These are phyloP conservation scores for Hydraecia micacea DNA, from an alignment of 2,888 invertebrate genomes.

Conservation along the genomic window DNA sequence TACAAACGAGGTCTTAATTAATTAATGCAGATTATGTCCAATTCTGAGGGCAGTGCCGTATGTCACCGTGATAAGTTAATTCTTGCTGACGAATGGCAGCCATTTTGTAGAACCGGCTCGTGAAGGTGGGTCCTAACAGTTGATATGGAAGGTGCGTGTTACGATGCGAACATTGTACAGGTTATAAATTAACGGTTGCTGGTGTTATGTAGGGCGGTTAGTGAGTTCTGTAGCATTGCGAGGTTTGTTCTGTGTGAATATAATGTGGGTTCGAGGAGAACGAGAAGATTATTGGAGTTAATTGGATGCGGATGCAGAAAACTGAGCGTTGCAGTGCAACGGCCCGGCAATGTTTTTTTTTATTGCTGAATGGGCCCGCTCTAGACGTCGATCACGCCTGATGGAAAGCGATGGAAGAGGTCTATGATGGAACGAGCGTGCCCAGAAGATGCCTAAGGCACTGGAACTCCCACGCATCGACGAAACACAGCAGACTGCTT, in stretches of 20 bases:
- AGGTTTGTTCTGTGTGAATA: background rate
- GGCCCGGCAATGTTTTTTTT: background rate
- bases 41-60: constrained; percentile 60
- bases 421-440: no score
- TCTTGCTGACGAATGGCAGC: constrained; percentile 55
- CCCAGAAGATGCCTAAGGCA: no score
- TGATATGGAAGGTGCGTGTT: constrained; percentile 57
- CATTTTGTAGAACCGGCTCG: constrained; percentile 47
- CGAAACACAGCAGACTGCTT: no score
- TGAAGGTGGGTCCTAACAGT: constrained; percentile 37
- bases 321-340: background rate
- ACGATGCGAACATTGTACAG: constrained; percentile 31
- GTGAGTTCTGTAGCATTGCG: constrained; percentile 24
- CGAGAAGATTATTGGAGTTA: background rate
- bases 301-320: background rate
- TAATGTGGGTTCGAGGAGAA: background rate
- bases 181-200: constrained; percentile 37
- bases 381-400: no score
- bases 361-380: no score
- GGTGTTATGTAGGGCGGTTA: constrained; percentile 8
- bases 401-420: no score
- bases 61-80: constrained; percentile 71
- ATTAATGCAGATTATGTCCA: constrained; percentile 70
- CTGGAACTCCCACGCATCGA: no score
- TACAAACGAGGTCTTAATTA: constrained; percentile 64